phyloP scores from a whole-genome alignment of 2,797 vertebrate species.

The Uromys caudimaculatus region DNA sequence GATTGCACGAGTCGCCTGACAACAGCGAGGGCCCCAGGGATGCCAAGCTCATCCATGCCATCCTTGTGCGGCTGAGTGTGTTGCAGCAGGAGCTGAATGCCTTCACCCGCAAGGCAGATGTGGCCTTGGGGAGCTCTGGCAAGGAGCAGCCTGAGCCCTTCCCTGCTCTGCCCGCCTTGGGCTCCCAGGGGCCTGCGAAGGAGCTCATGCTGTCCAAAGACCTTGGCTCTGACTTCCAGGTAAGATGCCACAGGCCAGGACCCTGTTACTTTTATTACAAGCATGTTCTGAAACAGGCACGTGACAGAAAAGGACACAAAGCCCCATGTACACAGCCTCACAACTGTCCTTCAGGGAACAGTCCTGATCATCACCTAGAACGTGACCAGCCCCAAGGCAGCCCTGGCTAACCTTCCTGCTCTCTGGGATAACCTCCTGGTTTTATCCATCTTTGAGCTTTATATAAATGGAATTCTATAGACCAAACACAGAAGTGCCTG shows the following conservation, averaged over 20 bases:
- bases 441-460: background rate
- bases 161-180: slow-evolving; percentile 81
- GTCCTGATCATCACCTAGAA: background rate
- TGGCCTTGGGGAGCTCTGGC: slow-evolving; percentile 83
- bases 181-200: slow-evolving; percentile 85
- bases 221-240: slow-evolving; percentile 91
- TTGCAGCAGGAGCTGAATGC: slow-evolving; percentile 94
- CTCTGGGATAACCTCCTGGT: background rate
- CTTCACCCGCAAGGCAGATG: slow-evolving; percentile 93
- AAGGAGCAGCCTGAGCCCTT: slow-evolving; percentile 89
- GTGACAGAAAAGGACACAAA: background rate
- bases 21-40: slow-evolving; percentile 89
- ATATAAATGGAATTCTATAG: background rate
- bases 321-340: too few relatives aligned
- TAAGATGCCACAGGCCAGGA: slow-evolving; percentile 80
- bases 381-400: background rate
- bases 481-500: background rate
- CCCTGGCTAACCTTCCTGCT: background rate
- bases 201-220: slow-evolving; percentile 88
- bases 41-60: slow-evolving; percentile 92
- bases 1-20: slow-evolving; percentile 89
- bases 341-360: background rate
- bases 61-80: slow-evolving; percentile 92
- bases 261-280: background rate
- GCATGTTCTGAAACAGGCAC: background rate